Evolutionary conservation across 2,797 vertebrate genomes (phyloP).

Genomic region (Pelobates cultripes): DNA sequence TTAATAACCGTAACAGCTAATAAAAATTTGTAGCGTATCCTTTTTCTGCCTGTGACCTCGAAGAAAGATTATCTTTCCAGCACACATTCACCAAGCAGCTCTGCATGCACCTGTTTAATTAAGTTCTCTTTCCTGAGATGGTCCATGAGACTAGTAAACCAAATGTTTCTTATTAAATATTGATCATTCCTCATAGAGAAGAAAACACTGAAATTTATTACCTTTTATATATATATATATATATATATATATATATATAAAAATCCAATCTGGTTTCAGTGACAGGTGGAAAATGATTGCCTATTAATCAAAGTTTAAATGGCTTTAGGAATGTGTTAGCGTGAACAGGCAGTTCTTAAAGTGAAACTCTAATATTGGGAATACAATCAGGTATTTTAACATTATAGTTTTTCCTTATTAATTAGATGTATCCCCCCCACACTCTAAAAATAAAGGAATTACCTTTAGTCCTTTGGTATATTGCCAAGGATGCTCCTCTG

Average conservation of each 20-base stretch:
- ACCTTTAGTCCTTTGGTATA: too few relatives aligned
- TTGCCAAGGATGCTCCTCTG: too few relatives aligned
- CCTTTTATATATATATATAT: constrained; percentile 21
- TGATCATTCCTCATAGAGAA: constrained; percentile 48
- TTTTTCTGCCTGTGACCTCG: not conserved
- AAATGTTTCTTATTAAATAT: constrained; percentile 58
- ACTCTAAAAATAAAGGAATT: too few relatives aligned
- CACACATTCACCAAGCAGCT: not conserved
- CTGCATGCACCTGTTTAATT: constrained; percentile 51
- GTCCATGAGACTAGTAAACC: constrained; percentile 47
- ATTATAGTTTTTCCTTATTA: too few relatives aligned
- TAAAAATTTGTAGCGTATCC: too few relatives aligned
- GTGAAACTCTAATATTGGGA: too few relatives aligned
- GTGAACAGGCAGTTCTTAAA: constrained; percentile 15
- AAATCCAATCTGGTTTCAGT: constrained; percentile 47
- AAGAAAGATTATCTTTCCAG: constrained; percentile 29
- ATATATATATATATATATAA: not conserved
- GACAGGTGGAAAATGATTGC: constrained; percentile 48
- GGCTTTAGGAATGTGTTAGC: constrained; percentile 32
- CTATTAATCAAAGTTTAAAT: constrained; percentile 51
- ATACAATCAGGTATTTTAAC: too few relatives aligned
- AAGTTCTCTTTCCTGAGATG: constrained; percentile 47
- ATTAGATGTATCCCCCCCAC: too few relatives aligned
- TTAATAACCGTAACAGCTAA: too few relatives aligned
- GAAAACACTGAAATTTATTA: constrained; percentile 56